A percentile compares a stretch with the other conserved stretches of the same genome.
Evolutionary conservation across 1,140 invertebrate species (phyloP).

Genomic region (Cryptotermes secundus): DNA sequence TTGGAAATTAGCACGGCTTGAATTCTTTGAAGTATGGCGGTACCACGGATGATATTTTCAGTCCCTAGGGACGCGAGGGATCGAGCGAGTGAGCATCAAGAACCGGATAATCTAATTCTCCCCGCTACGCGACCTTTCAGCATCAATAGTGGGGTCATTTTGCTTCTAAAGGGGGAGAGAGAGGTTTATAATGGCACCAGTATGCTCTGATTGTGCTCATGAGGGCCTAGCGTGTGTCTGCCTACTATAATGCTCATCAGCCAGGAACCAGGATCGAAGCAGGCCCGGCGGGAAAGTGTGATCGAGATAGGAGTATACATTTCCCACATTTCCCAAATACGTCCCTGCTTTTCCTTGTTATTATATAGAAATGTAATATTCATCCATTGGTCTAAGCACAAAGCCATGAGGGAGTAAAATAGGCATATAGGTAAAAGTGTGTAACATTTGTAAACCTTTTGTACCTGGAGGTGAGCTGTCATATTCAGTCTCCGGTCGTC

Average conservation of each 20-base stretch:
- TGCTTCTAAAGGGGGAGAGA: background rate
- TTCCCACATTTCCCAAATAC: no score
- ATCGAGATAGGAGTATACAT: no score
- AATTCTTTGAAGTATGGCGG: background rate
- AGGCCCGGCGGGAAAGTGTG: no score
- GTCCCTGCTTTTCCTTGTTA: no score
- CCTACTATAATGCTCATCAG: no score
- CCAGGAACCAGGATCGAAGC: no score
- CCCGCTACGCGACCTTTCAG: background rate
- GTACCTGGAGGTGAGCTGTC: background rate
- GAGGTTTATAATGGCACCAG: background rate
- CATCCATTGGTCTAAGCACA: no score
- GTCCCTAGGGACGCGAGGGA: background rate
- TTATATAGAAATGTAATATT: no score
- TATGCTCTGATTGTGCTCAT: background rate
- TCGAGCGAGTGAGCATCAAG: background rate
- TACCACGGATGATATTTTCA: background rate
- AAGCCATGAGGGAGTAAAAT: background rate
- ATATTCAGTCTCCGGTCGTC: no score
- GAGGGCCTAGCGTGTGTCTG: background rate
- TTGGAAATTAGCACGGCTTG: background rate
- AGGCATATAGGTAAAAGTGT: background rate
- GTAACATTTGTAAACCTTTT: background rate
- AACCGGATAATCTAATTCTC: slow-evolving; percentile 19
- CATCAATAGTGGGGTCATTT: slow-evolving; percentile 10